Evolutionary conservation across 1,140 invertebrate genomes (phyloP).

Genomic region (Euborellia annulipes): DNA sequence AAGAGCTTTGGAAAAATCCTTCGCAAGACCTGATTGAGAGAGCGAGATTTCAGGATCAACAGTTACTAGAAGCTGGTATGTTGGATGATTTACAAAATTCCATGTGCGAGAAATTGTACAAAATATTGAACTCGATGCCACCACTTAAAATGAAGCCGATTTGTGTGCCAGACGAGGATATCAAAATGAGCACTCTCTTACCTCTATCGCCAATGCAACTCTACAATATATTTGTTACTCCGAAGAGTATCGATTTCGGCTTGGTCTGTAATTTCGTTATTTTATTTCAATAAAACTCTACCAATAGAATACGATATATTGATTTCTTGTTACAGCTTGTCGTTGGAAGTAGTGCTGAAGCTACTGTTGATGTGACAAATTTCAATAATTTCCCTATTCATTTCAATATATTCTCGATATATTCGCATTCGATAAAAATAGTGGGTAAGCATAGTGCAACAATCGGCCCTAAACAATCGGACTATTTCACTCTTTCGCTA

Average conservation of each 20-base stretch:
- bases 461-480: too few relatives aligned
- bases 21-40: too few relatives aligned
- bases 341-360: slow-evolving; percentile 5
- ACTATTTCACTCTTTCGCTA: too few relatives aligned
- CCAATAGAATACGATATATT: background rate
- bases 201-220: slow-evolving; percentile 23
- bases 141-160: background rate
- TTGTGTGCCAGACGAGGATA: background rate
- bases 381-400: slow-evolving; percentile 18
- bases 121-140: background rate
- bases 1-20: background rate
- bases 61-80: background rate
- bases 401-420: slow-evolving; percentile 11
- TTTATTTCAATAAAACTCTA: too few relatives aligned
- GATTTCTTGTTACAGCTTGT: slow-evolving; percentile 8
- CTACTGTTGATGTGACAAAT: slow-evolving; percentile 15
- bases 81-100: too few relatives aligned
- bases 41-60: background rate
- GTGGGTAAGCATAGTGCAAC: too few relatives aligned
- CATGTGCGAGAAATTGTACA: background rate
- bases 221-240: slow-evolving; percentile 21
- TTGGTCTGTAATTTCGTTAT: slow-evolving; percentile 14
- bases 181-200: slow-evolving; percentile 11
- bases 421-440: background rate
- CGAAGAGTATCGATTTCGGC: slow-evolving; percentile 18